These are phyloP conservation scores for Gobius niger DNA, from an alignment of 2,113 vertebrate genomes.

Conservation along the genomic window DNA sequence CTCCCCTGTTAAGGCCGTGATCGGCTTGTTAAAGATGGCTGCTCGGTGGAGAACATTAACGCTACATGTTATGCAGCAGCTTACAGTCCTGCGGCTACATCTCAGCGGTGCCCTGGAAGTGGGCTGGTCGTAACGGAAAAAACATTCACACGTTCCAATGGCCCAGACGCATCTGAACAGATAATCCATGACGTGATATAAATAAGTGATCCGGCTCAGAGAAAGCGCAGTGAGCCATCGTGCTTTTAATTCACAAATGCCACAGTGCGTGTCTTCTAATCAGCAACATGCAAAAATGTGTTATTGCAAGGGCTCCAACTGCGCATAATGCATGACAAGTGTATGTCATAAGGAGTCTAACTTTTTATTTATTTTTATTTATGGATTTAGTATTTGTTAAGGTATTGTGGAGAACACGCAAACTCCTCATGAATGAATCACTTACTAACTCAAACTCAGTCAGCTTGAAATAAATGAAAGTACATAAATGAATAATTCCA, in stretches of 20 bases:
- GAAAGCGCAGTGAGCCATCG: neutral
- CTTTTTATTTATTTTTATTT: too few species aligned
- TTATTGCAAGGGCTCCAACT: too few species aligned
- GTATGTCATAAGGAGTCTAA: too few species aligned
- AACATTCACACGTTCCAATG: constrained; percentile 4
- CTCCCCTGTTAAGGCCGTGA: constrained; percentile 53
- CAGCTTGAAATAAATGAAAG: too few species aligned
- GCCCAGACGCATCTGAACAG: constrained; percentile 17
- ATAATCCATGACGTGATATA: constrained; percentile 6
- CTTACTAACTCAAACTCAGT: too few species aligned
- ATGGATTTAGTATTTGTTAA: too few species aligned
- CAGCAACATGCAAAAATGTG: too few species aligned
- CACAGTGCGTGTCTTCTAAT: neutral
- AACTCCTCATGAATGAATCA: too few species aligned
- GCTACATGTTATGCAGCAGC: constrained; percentile 39
- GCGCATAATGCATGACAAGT: too few species aligned
- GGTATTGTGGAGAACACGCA: too few species aligned
- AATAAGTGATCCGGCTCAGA: constrained; percentile 9
- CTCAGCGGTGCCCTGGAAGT: constrained; percentile 13
- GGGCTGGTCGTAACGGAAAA: constrained; percentile 9
- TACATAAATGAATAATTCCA: too few species aligned
- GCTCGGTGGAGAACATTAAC: constrained; percentile 41
- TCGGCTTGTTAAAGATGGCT: constrained; percentile 46
- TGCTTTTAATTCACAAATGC: neutral
- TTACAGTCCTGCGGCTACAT: constrained; percentile 7